phyloP scores from a whole-genome alignment of 2,113 vertebrate genomes.

The Podarcis raffonei region DNA sequence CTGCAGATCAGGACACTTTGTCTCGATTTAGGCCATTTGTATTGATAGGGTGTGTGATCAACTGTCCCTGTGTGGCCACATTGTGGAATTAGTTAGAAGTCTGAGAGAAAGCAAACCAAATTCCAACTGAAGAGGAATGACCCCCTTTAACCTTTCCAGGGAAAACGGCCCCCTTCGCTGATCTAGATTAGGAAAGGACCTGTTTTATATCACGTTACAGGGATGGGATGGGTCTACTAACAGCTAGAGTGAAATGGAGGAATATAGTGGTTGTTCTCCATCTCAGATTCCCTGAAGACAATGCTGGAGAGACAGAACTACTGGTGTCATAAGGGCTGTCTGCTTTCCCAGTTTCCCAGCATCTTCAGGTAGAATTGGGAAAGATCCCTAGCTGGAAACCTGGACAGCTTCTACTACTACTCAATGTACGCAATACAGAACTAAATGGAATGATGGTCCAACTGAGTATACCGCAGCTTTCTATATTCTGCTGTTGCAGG shows the following conservation, averaged over 20 bases:
- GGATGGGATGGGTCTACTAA: too few species aligned
- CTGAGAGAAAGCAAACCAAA: conserved; percentile 1
- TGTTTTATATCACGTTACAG: not conserved
- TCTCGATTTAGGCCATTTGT: conserved; percentile 8
- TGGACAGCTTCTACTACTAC: too few species aligned
- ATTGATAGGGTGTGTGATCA: conserved; percentile 12
- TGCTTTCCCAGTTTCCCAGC: too few species aligned
- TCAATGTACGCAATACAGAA: too few species aligned
- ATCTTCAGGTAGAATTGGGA: too few species aligned
- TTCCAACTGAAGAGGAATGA: not conserved
- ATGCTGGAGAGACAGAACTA: not conserved
- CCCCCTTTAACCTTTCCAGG: not conserved
- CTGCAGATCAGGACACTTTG: conserved; percentile 7
- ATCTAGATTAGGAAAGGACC: not conserved
- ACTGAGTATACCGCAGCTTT: too few species aligned
- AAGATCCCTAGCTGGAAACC: too few species aligned
- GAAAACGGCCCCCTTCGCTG: not conserved
- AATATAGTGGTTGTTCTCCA: not conserved
- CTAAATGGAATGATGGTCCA: not conserved
- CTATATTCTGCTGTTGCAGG: too few species aligned
- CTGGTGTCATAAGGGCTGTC: not conserved
- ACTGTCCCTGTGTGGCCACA: not conserved
- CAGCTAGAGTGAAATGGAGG: not conserved
- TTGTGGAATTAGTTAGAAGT: conserved; percentile 6
- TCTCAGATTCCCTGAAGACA: not conserved